These are phyloP conservation scores for Oenanthe melanoleuca DNA, from an alignment of 2,113 vertebrate genomes.

Conservation along the genomic window DNA sequence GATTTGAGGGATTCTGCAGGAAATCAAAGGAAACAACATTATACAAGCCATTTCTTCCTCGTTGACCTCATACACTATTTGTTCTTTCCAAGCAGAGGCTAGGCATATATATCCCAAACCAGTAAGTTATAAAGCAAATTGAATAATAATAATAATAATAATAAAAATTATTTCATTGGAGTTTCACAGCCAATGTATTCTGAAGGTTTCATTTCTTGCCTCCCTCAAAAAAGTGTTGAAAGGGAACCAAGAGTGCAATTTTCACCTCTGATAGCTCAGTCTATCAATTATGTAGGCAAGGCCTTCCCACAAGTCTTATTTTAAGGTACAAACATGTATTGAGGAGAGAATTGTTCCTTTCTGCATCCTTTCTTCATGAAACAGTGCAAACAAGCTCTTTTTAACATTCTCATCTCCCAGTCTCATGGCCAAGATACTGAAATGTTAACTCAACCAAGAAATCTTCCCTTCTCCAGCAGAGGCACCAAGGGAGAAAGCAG, in stretches of 20 bases:
- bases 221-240: not conserved
- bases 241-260: not conserved
- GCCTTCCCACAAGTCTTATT: not conserved
- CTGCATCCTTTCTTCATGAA: not conserved
- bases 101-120: not conserved
- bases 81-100: not conserved
- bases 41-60: not conserved
- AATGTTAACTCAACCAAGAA: fast-evolving
- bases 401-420: not conserved
- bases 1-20: slow-evolving; percentile 47
- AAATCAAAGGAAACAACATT: slow-evolving; percentile 41
- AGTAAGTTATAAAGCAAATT: not conserved
- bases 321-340: not conserved
- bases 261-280: not conserved
- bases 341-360: not conserved
- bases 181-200: not conserved
- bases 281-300: not conserved
- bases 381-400: not conserved
- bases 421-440: not conserved
- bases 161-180: not conserved
- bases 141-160: not conserved
- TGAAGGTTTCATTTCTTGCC: not conserved
- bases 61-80: not conserved
- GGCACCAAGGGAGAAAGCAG: not conserved
- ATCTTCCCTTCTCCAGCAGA: not conserved